phyloP scores from a whole-genome alignment of 1,140 invertebrate genomes.

The Lamellibrachia luymesi region DNA sequence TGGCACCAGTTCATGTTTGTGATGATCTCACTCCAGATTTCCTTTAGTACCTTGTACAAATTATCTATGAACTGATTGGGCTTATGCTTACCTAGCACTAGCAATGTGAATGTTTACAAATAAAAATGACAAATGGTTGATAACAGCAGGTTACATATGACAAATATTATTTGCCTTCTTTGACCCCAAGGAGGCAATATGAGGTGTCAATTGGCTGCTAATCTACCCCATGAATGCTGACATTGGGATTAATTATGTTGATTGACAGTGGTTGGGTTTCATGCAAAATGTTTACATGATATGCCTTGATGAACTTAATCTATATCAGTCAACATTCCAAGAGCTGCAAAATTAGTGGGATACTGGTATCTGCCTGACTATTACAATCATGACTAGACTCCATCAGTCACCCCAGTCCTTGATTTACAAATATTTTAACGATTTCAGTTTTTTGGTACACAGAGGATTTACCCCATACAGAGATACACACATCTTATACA shows the following conservation, averaged over 20 bases:
- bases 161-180: too few relatives aligned
- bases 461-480: too few relatives aligned
- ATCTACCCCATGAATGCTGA: too few relatives aligned
- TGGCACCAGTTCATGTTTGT: background rate
- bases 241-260: background rate
- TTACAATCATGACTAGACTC: too few relatives aligned
- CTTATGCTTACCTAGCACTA: background rate
- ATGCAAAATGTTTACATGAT: background rate
- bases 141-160: too few relatives aligned
- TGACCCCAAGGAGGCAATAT: too few relatives aligned
- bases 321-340: background rate
- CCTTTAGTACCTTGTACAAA: background rate
- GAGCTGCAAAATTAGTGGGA: background rate
- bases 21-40: background rate
- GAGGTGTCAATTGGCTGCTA: too few relatives aligned
- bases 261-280: background rate
- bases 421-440: too few relatives aligned
- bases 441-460: too few relatives aligned
- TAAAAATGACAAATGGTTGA: too few relatives aligned
- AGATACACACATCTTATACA: too few relatives aligned
- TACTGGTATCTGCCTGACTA: background rate
- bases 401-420: too few relatives aligned
- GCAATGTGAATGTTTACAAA: background rate
- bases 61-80: background rate
- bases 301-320: background rate